Base-by-base conservation (phyloP, 37 sponge, comb jelly and placozoan species). In the Ephydatia muelleri region DNA sequence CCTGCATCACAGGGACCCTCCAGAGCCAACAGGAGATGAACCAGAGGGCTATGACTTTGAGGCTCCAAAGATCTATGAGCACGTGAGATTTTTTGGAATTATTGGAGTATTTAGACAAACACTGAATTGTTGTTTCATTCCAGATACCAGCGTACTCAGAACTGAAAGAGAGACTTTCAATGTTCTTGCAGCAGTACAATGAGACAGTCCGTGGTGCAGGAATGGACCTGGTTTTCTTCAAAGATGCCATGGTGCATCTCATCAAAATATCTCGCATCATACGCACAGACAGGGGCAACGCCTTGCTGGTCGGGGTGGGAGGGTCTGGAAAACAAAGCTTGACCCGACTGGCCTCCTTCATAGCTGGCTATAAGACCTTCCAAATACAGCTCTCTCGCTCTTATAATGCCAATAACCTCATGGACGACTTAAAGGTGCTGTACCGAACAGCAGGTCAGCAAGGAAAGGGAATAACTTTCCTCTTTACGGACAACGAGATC, bases 151-250 rank as follows among this genome's bases (percentile, higher is more conserved):
- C 95, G 0, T 83, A 83, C 38, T 65, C 78, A 38, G 95, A 91
- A 40, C 39, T 96, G 77, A 80, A 95, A 68, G 96, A 95, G 74
- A 81, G 89, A 22, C 88, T 99, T 67, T 81, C 16, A 1, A 85
- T 78, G 49, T 99, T 75, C 82, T 81, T 95, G 80, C 79, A 70
- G 72, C 96, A 95, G 84, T 99, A 89, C 86, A 99, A 99, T 85
- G 97, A 99, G 79, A 97, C 96, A 23, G 90, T 99, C 0, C 82
- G 99, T 38, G 99, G 99, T 27, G 80, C 99, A 32, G 97, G 96
- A 19, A 95, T 99, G 99, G 99, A 99, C 69, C 93, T 99, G 33
- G 99, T 99, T 64, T 99, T 99, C 93, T 99, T 99, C 94, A 96
- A 97, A 68, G 99, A 99, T 77, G 99, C 99, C 49, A 95, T 97